Base-by-base conservation (phyloP, 2,797 vertebrate species). In the Passerculus sandwichensis region DNA sequence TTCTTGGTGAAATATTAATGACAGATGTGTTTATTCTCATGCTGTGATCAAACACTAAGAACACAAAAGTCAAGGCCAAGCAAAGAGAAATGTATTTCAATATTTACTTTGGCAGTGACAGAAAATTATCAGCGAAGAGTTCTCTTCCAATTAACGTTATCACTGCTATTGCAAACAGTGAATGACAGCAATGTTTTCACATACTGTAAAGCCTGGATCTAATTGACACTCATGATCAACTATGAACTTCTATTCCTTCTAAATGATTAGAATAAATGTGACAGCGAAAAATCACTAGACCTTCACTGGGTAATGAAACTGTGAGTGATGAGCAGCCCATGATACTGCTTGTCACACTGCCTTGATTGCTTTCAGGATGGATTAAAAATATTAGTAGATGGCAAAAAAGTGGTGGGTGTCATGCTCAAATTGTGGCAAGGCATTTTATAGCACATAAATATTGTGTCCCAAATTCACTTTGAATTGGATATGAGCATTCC, bases 281-380 rank as follows among this genome's bases (percentile, higher is more conserved):
- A 92, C 86, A 87, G 71, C 5, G 8, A 88, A 85, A 92, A 85
- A 65, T 92, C 69, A 77, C 69, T 72, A 89, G 74, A 51, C 72
- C 69, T 96, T 92, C 61, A 5, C 78, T 69, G 47, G 57, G 34
- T 80, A 95, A 94, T 95, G 93, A 95, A 97, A 93, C 42, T 53
- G 17, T 82, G 92, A 95, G 44, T 87, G 78, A 95, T 83, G 78
- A 95, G 40, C 50, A 80, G 80, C 34, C 40, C 20, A 5, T 36
- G 66, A n/a, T 65, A 50, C 30, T 48, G 9, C 51, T 87, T 91
- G 51, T 89, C 74, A 73, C 20, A 30, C 6, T 2, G 20, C 27
- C 50, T 21, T 94, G 77, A 95, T 93, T 95, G 65, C 64, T 87
- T 94, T 89, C 5, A 16, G 53, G 72, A 85, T 65, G 25, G 71